Evolutionary conservation across 2,113 vertebrate genomes (phyloP).

Genomic region (Peromyscus polionotus): DNA sequence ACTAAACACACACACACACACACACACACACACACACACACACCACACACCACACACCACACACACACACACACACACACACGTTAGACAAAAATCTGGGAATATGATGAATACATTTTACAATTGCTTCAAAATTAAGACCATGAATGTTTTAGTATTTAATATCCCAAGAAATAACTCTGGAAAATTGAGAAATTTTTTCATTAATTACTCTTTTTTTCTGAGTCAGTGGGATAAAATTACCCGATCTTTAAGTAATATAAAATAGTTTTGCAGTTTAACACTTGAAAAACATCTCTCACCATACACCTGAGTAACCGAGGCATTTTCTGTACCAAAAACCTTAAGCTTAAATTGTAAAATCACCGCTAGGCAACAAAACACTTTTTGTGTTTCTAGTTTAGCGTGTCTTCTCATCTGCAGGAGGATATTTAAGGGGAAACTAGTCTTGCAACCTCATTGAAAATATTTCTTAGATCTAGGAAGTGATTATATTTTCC

Average conservation of each 20-base stretch:
- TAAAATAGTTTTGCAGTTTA: constrained; percentile 76
- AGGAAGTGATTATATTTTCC: constrained; percentile 3
- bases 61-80: neutral
- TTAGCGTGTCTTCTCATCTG: constrained; percentile 57
- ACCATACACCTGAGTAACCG: constrained; percentile 54
- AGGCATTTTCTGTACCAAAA: constrained; percentile 61
- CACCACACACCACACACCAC: neutral
- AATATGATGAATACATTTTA: constrained; percentile 74
- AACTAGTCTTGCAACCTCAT: neutral
- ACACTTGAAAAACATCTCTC: constrained; percentile 63
- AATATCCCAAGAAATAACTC: constrained; percentile 68
- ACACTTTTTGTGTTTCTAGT: constrained; percentile 64
- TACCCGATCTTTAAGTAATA: constrained; percentile 54
- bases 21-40: neutral
- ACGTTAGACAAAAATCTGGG: neutral
- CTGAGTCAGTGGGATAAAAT: constrained; percentile 64
- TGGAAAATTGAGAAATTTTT: constrained; percentile 63
- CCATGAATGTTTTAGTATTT: constrained; percentile 73
- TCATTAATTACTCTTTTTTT: constrained; percentile 29
- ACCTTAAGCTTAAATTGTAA: constrained; percentile 75
- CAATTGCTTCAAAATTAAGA: constrained; percentile 50
- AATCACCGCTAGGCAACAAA: constrained; percentile 29
- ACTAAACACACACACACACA: neutral
- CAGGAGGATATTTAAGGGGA: constrained; percentile 59
- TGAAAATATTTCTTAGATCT: constrained; percentile 62